These are phyloP conservation scores for Hypotaenidia philippensis DNA, from an alignment of 2,797 vertebrate species.

Conservation along the genomic window DNA sequence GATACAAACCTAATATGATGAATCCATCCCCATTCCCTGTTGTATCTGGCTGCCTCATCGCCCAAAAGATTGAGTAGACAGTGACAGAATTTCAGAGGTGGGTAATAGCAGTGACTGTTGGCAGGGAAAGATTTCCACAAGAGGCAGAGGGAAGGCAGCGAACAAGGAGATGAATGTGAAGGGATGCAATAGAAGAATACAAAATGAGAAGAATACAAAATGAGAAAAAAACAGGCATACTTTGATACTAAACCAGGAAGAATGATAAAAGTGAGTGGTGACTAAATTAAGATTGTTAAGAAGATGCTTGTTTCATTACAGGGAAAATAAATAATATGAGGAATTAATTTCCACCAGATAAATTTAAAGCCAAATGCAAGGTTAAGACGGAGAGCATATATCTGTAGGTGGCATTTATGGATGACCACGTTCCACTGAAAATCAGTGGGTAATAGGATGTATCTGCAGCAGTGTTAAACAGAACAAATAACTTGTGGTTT, in stretches of 20 bases:
- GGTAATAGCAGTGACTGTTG: not conserved
- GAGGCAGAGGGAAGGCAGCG: not conserved
- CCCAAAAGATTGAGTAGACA: not conserved
- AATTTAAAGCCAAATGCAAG: fast-evolving
- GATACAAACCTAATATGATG: fast-evolving
- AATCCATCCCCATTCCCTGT: not conserved
- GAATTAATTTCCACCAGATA: not conserved
- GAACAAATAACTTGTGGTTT: not conserved
- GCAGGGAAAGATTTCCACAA: not conserved
- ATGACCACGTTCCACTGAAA: not conserved
- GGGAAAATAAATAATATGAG: not conserved
- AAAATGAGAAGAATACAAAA: not conserved
- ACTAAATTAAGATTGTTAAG: not conserved
- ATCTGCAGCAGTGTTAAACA: not conserved
- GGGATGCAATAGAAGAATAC: not conserved
- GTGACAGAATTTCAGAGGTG: not conserved
- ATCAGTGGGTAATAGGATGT: not conserved
- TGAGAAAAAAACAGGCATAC: not conserved
- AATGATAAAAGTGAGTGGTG: not conserved
- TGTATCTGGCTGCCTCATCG: not conserved
- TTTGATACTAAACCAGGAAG: not conserved
- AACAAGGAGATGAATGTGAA: not conserved
- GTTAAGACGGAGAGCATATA: not conserved
- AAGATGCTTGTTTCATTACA: not conserved
- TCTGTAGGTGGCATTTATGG: not conserved